Conservation (phyloP, 2,888 invertebrate species). For the Scaptodrosophila latifasciaeformis region DNA sequence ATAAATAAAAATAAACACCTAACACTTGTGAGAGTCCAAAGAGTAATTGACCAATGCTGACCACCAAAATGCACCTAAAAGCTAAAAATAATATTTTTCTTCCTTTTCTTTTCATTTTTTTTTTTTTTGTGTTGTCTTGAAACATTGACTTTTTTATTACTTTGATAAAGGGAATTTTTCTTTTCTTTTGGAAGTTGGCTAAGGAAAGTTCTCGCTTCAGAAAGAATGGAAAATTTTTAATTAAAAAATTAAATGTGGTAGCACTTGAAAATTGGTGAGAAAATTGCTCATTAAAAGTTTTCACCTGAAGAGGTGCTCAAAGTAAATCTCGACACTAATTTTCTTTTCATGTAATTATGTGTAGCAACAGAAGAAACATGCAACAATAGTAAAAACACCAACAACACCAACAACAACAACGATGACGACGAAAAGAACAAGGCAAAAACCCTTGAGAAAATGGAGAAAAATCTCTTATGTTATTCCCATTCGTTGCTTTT, state of each 20-base stretch:
- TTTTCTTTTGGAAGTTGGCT: slow-evolving; percentile 3
- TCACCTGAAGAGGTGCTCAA: slow-evolving; percentile 58
- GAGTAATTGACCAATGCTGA: slow-evolving; percentile 7
- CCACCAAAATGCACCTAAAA: too few relatives aligned
- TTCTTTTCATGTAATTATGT: slow-evolving; percentile 61
- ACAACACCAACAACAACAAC: too few relatives aligned
- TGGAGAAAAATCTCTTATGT: slow-evolving; percentile 19
- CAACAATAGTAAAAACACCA: too few relatives aligned
- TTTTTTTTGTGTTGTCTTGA: neutral
- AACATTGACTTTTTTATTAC: neutral
- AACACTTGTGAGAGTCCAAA: neutral
- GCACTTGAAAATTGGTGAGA: slow-evolving; percentile 63
- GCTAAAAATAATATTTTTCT: too few relatives aligned
- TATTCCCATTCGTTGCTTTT: slow-evolving; percentile 22
- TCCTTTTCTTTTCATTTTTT: too few relatives aligned
- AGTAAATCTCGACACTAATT: slow-evolving; percentile 65
- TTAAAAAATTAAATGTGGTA: slow-evolving; percentile 66
- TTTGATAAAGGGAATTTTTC: slow-evolving; percentile 23
- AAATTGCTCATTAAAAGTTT: slow-evolving; percentile 70
- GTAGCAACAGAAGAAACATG: slow-evolving; percentile 33
- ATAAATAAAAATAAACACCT: slow-evolving; percentile 51
- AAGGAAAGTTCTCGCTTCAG: neutral
- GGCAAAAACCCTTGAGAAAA: too few relatives aligned
- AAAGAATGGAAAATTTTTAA: slow-evolving; percentile 41
- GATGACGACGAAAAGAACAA: neutral